Base-by-base conservation (phyloP, 1,140 invertebrate genomes). In the Goniozus legneri region DNA sequence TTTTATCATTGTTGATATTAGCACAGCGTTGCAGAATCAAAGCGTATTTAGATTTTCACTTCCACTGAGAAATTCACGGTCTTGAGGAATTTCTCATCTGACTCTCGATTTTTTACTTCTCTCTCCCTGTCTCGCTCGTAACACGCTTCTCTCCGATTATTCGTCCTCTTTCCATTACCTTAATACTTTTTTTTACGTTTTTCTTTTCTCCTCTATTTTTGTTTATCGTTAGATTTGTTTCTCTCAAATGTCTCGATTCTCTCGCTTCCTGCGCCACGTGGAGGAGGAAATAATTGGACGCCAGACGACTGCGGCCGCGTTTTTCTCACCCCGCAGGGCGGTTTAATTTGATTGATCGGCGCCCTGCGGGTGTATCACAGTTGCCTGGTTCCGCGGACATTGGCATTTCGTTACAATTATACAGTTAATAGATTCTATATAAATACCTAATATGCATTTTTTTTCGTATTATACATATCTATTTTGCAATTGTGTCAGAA, bases 381-480 rank as follows among this genome's bases (percentile, higher is more conserved):
- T 54, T 50, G 52, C 51, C 63, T 72, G 51, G 67, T 71, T 67
- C 63, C 69, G 51, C 58, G 62, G 62, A 66, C 62, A 63, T 74
- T 76, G 71, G 67, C 69, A 72, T 74, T 74, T 74, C 58, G 62
- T 73, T 73, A 75, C 60, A 75, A 69, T 73, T 71, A 72, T 71
- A 73, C 64, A 71, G 66, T 66, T 71, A 71, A 72, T 72, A 71
- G 68, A 71, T 72, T 71, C 67, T 73, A 71, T 71, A 73, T 71
- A 74, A 74, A 75, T 75, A 75, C 63, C 69, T 75, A 75, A 71
- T 75, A 73, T 72, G 71, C 67, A 70, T 65, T n/a, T n/a, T n/a
- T n/a, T n/a, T n/a, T 72, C 62, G 62, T 73, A 67, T 71, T 71
- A 73, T 76, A 75, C 70, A 74, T 75, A 73, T 62, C 71, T 74